Evolutionary conservation across 2,797 vertebrate species (phyloP), one percentile per base, ranked within the genome.

Genomic region (Sitta carolinensis): DNA sequence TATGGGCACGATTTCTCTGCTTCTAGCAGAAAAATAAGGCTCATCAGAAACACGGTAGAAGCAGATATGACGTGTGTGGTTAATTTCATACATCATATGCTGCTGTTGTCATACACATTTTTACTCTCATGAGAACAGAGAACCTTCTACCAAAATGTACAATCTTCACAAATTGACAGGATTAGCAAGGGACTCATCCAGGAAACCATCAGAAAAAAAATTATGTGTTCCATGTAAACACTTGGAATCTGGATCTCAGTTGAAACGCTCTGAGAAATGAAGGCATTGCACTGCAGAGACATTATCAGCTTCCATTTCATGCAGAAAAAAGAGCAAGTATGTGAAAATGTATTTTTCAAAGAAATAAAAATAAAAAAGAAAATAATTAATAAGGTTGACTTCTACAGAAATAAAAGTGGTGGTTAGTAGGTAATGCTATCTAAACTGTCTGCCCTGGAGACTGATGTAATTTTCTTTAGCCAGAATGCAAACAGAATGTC

Each of bases 31-130:
- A 76, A 68, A 66, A 36, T 63, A 59, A 86, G 6, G 34, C 55
- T 78, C 2, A 36, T 61, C 48, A 90, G 67, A 83, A 89, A 12
- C 16, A 32, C 7, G 38, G 25, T 16, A 42, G 54, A 91, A 93
- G 52, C 8, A 84, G 51, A 50, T 58, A 76, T 25, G 40, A 40
- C 3, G 38, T 70, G 61, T 40, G 23, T 36, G 36, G 90, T 76
- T 76, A 77, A 89, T 83, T 96, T 84, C 83, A 73, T 93, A 81
- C 95, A 91, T 95, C 52, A 64, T 87, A 82, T 36, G 69, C 54
- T 86, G 29, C 25, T 75, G 18, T 54, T 96, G 85, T 96, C 94
- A 97, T 48, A 89, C 62, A 85, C 3, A 4, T 94, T 96, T 95
- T 85, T 83, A 87, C 82, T 96, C 85, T 78, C 42, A 52, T 26